phyloP scores from a whole-genome alignment of 1,140 invertebrate genomes.

The Pachypeltis micranthus region DNA sequence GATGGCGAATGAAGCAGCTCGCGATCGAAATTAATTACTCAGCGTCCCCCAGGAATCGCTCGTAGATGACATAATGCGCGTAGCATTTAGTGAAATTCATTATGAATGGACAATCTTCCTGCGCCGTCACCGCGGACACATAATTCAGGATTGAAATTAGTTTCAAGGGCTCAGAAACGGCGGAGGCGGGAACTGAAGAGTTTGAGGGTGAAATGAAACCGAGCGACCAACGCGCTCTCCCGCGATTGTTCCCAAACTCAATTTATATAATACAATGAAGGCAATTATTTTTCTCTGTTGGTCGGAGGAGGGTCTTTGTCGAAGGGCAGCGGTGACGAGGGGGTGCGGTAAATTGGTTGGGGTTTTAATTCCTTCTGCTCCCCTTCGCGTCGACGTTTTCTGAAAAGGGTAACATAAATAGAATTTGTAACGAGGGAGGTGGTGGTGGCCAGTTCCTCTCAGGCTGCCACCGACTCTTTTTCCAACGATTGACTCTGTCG shows the following conservation, averaged over 20 bases:
- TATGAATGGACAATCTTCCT: not conserved
- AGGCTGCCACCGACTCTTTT: no score
- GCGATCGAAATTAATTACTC: conserved; percentile 3
- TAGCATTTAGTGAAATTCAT: conserved; percentile 1
- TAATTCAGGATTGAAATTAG: conserved; percentile 21
- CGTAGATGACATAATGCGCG: conserved; percentile 13
- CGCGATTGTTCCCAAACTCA: conserved; percentile 23
- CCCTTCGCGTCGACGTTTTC: not conserved
- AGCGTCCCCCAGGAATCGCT: not conserved
- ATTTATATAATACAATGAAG: conserved; percentile 24
- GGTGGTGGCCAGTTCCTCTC: no score
- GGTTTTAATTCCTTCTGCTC: conserved; percentile 19
- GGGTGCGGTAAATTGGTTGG: conserved; percentile 20
- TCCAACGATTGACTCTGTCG: no score
- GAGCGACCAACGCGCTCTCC: conserved; percentile 1
- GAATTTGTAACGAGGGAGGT: conserved; percentile 24
- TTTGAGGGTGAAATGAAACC: conserved; percentile 5
- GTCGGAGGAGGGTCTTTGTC: not conserved
- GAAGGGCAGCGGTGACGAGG: conserved; percentile 4
- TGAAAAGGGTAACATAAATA: conserved; percentile 18
- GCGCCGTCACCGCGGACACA: not conserved
- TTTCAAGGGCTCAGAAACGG: conserved; percentile 7
- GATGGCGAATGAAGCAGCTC: no score
- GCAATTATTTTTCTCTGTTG: conserved; percentile 23
- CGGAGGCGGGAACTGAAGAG: not conserved